Base-by-base conservation (phyloP, 2,888 invertebrate genomes). In the Branchellion lobata region DNA sequence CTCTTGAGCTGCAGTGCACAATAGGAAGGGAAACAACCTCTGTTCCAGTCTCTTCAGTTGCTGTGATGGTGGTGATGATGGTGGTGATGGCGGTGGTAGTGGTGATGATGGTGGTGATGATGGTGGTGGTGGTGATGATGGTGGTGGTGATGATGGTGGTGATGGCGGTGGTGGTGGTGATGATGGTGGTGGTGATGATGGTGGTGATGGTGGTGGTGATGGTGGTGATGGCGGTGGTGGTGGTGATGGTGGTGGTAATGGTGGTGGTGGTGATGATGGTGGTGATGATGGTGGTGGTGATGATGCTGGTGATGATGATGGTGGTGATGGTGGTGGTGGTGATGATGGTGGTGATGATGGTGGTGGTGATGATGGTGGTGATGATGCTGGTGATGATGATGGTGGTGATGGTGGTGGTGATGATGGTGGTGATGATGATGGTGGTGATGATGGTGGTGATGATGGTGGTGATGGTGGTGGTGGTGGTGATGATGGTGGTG, bases 1-100 rank as follows among this genome's bases (percentile, higher is more conserved):
- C 8, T 83, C 81, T 69, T 89, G 87, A 0, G 92, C 91, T 0
- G 92, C 91, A 29, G 91, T 88, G 85, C 91, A 91, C 79, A 92
- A 86, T 87, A 93, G 90, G 0, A 92, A 91, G 0, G 93, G 93
- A 83, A 92, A 91, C 2, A 93, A 87, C 0, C 91, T 90, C n/a
- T 87, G 85, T 31, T 86, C 82, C 34, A 86, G 80, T 65, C 83
- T 83, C 18, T 80, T 31, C 14, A 84, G 81, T 80, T 86, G 86
- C 84, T 86, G 82, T 21, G 40, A 72, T 33, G 36, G n/a, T 51
- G 18, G 5, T n/a, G 14, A 74, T 47, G n/a, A n/a, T n/a, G n/a
- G n/a, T n/a, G n/a, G 14, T 33, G 34, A 51, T 51, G 51, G 21
- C 51, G 51, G 21, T 51, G 51, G 21, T 51, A n/a, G 47, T 73